Base-by-base conservation (phyloP, 2,888 invertebrate genomes). In the Oligia latruncula region DNA sequence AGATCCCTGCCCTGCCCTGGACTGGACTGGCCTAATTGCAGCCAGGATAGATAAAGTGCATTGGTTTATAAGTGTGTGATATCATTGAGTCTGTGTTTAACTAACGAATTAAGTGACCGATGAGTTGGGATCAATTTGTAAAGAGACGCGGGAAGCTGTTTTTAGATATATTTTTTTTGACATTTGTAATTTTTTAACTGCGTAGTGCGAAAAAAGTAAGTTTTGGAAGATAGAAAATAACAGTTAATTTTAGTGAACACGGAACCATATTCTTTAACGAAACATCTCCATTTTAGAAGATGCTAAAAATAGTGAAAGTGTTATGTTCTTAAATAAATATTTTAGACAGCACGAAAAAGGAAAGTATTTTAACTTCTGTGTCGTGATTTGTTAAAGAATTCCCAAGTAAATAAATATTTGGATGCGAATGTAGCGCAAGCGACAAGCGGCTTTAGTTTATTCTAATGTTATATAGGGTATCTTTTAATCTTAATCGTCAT, bases 31-130 rank as follows among this genome's bases (percentile, higher is more conserved):
- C 23, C 78, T 92, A 92, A 93, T 92, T 93, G 92, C 89, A 86
- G 74, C 60, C 78, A 86, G 85, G 87, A 82, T 87, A 90, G 93
- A 93, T 93, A 94, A 91, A 91, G 80, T 87, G 84, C 89, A 92
- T 90, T 85, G 88, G 83, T 90, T 89, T 90, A 87, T 92, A 91
- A 93, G 92, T 93, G 90, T 90, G 88, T 91, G 90, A 89, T 88
- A 91, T 89, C 82, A 87, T 90, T 87, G 84, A 86, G 80, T 74
- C 85, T 84, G 68, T 80, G 83, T 78, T 82, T 83, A 78, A 86
- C 76, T 82, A 78, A 83, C 74, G 81, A 75, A 80, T 83, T 55
- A 75, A 84, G 82, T 81, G 83, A 70, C 71, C 68, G 62, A 74
- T 65, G 55, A 11, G 49, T 20, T 43, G 17, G 55, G 71, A 64